These are phyloP conservation scores for Lasioglossum oenotherae DNA, from an alignment of 2,888 invertebrate genomes.

Conservation along the genomic window DNA sequence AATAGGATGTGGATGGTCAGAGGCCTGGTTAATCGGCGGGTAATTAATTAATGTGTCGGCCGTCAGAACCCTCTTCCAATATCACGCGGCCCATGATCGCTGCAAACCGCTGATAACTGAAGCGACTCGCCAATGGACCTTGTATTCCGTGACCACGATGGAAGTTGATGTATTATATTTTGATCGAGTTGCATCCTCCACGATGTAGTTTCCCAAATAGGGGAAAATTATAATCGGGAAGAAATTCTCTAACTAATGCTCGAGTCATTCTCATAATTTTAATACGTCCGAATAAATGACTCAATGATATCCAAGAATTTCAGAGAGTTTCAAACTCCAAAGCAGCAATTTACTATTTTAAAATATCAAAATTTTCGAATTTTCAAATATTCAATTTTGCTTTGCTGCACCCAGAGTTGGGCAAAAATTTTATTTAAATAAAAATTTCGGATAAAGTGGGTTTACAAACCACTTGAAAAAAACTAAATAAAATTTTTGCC, in stretches of 20 bases:
- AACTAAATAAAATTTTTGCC: no score
- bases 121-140: conserved; percentile 58
- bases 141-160: conserved; percentile 39
- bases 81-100: conserved; percentile 59
- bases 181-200: conserved; percentile 10
- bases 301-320: no score
- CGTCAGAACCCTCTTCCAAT: conserved; percentile 66
- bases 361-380: no score
- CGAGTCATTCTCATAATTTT: neutral
- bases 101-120: conserved; percentile 70
- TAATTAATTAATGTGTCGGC: conserved; percentile 72
- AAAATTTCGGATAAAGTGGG: no score
- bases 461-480: no score
- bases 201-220: neutral
- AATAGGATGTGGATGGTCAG: conserved; percentile 65
- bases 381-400: no score
- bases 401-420: no score
- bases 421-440: no score
- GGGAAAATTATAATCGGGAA: neutral
- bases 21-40: conserved; percentile 64
- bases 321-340: no score
- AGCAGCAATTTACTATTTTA: no score
- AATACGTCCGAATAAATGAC: neutral
- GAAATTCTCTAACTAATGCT: neutral
- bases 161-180: conserved; percentile 44